phyloP scores from a whole-genome alignment of 2,888 invertebrate species.

The Drosophila trichaetosa region DNA sequence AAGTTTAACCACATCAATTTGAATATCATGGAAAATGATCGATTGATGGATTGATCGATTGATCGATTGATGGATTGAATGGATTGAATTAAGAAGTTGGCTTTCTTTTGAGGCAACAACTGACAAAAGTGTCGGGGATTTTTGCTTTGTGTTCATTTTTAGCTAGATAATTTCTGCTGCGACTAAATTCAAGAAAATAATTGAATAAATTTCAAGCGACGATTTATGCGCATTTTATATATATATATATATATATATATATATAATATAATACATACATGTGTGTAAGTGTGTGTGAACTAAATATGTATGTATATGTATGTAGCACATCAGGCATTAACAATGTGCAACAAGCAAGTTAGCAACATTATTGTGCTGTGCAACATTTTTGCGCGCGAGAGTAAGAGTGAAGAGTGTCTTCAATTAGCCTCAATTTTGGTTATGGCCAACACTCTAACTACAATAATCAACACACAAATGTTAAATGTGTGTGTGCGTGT shows the following conservation, averaged over 20 bases:
- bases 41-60: neutral
- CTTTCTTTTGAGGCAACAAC: neutral
- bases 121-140: neutral
- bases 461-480: slow-evolving; percentile 36
- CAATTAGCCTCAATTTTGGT: slow-evolving; percentile 64
- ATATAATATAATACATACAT: neutral
- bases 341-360: neutral
- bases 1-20: neutral
- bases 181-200: slow-evolving; percentile 1
- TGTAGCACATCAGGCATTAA: neutral
- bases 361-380: slow-evolving; percentile 27
- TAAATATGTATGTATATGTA: neutral
- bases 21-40: neutral
- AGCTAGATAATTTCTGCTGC: neutral
- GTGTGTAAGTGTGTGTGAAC: neutral
- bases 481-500: slow-evolving; percentile 17
- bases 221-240: neutral
- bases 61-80: neutral
- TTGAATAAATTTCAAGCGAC: neutral
- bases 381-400: slow-evolving; percentile 42
- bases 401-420: slow-evolving; percentile 68
- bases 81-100: neutral
- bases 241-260: neutral
- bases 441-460: slow-evolving; percentile 43
- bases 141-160: neutral